Conservation (phyloP, 2,113 vertebrate species). For the Stictonetta naevosa region DNA sequence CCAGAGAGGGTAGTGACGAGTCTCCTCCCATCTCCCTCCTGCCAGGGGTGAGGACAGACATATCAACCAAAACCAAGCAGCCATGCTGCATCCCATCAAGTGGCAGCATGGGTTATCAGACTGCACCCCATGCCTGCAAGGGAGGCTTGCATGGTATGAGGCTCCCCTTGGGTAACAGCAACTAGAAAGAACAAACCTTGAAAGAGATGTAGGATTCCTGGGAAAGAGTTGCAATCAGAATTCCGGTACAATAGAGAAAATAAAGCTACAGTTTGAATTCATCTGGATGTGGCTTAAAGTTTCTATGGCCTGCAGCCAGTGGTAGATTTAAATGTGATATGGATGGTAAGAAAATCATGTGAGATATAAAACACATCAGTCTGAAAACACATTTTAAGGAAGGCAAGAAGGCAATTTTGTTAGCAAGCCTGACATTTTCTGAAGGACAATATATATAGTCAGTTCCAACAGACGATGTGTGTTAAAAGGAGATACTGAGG, state of each 20-base stretch:
- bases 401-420: constrained; percentile 12
- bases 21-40: too few relatives aligned
- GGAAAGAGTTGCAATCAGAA: neutral
- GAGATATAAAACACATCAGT: constrained; percentile 6
- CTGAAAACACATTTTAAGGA: constrained; percentile 13
- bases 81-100: accelerated
- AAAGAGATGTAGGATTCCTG: neutral
- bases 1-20: accelerated
- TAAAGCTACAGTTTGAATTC: neutral
- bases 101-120: accelerated
- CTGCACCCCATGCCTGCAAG: accelerated
- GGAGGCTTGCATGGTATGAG: accelerated
- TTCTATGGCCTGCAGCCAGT: constrained; percentile 15
- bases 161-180: neutral
- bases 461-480: neutral
- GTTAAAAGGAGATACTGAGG: neutral
- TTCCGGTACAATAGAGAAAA: neutral
- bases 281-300: neutral
- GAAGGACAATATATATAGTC: neutral
- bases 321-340: constrained; percentile 24
- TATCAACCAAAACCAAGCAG: accelerated
- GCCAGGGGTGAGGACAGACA: neutral
- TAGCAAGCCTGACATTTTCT: neutral
- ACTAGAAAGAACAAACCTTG: neutral
- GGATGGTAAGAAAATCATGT: constrained; percentile 11